These are phyloP conservation scores for Lampris incognitus DNA, from an alignment of 2,113 vertebrate genomes.

Conservation along the genomic window DNA sequence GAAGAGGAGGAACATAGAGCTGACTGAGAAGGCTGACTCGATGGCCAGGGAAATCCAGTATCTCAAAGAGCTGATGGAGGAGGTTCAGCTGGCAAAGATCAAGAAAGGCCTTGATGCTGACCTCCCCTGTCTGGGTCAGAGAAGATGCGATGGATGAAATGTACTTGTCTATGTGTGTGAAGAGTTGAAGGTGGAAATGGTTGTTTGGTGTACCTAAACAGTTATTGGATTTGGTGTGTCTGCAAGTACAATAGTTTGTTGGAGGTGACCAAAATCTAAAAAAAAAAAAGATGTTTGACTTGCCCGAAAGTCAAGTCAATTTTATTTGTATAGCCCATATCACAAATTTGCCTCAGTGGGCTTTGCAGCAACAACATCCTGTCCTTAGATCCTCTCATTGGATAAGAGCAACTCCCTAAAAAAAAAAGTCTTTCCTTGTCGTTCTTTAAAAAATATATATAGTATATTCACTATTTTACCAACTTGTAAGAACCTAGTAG, in stretches of 20 bases:
- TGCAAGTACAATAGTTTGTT: constrained; percentile 11
- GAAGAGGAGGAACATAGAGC: constrained; percentile 88
- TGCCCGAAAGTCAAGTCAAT: background rate
- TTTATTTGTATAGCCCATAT: no score
- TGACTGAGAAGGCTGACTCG: constrained; percentile 88
- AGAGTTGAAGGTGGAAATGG: background rate
- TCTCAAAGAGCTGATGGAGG: constrained; percentile 93
- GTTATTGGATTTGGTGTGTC: constrained; percentile 8
- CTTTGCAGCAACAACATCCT: no score
- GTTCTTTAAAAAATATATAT: constrained; percentile 36
- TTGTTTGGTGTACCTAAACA: constrained; percentile 5
- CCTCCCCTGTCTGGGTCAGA: constrained; percentile 36
- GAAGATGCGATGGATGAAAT: background rate
- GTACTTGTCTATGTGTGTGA: background rate
- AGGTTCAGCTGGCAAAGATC: constrained; percentile 86
- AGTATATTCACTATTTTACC: constrained; percentile 18
- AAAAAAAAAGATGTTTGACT: background rate
- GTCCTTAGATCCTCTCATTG: no score
- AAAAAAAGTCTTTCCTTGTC: no score
- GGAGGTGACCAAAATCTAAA: background rate
- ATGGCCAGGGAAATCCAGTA: constrained; percentile 93
- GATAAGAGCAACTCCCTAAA: no score
- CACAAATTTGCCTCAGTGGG: no score
- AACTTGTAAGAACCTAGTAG: constrained; percentile 26
- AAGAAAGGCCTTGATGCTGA: constrained; percentile 71